Evolutionary conservation across 2,797 vertebrate species (phyloP).

Genomic region (Scolopax rusticola): DNA sequence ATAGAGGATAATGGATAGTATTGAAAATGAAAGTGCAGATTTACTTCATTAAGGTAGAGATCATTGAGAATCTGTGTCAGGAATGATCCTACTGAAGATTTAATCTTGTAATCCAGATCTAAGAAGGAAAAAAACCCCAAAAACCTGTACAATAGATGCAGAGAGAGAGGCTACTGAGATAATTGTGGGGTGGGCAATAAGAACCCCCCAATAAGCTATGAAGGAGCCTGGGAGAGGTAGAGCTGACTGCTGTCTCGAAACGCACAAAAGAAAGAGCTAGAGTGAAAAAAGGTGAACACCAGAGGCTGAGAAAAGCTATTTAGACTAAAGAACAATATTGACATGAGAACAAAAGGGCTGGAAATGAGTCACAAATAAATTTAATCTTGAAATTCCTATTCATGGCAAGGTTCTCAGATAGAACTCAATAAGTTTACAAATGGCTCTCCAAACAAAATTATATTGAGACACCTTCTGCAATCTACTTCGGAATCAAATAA

Average conservation of each 20-base stretch:
- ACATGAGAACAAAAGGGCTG: conserved; percentile 63
- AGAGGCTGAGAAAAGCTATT: conserved; percentile 39
- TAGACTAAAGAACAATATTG: conserved; percentile 63
- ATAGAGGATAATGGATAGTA: not conserved
- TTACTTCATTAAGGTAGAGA: not conserved
- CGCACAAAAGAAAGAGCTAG: not conserved
- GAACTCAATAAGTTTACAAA: conserved; percentile 47
- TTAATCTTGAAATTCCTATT: conserved; percentile 53
- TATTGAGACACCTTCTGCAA: conserved; percentile 36
- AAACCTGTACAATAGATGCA: not conserved
- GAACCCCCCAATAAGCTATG: accelerated
- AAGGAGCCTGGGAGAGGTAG: not conserved
- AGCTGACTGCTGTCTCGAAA: not conserved
- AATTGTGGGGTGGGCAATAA: not conserved
- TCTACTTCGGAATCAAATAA: conserved; percentile 35
- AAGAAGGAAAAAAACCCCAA: not conserved
- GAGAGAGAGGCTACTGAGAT: not conserved
- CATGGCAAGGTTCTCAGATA: not conserved
- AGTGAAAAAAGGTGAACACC: conserved; percentile 31
- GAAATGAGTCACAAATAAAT: conserved; percentile 70
- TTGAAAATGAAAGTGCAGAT: not conserved
- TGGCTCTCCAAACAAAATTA: conserved; percentile 27
- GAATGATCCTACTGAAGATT: not conserved
- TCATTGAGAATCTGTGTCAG: not conserved
- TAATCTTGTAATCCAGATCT: not conserved